These are phyloP conservation scores for Xiphydria camelus DNA, from an alignment of 2,888 invertebrate genomes.

Conservation along the genomic window DNA sequence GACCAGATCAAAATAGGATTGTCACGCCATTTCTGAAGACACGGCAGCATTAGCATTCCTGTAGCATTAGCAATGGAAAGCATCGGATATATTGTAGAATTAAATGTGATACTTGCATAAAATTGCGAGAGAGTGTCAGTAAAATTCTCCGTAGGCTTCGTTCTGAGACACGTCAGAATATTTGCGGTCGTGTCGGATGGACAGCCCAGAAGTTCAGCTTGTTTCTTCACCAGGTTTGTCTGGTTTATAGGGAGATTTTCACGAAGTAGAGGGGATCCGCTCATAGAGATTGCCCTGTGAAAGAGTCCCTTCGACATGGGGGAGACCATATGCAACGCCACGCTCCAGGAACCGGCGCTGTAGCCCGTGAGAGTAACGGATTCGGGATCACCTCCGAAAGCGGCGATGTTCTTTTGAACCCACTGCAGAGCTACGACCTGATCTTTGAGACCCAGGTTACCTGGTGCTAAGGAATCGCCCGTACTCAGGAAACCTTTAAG, in stretches of 20 bases:
- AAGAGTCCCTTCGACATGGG: slow-evolving; percentile 70
- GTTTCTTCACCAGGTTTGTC: slow-evolving; percentile 63
- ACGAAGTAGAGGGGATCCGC: slow-evolving; percentile 64
- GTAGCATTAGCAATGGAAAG: no score
- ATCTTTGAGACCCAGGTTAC: no score
- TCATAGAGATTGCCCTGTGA: slow-evolving; percentile 70
- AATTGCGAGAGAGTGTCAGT: no score
- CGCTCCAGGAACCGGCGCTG: slow-evolving; percentile 54
- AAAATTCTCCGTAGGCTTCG: no score
- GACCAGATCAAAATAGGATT: slow-evolving; percentile 62
- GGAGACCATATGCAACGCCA: slow-evolving; percentile 56
- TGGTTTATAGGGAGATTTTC: slow-evolving; percentile 61
- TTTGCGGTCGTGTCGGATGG: slow-evolving; percentile 58
- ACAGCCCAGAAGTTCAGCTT: slow-evolving; percentile 65
- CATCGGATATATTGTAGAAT: no score
- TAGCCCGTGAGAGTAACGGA: slow-evolving; percentile 67
- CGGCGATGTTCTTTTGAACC: no score
- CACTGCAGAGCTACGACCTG: no score
- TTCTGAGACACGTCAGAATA: slow-evolving; percentile 65
- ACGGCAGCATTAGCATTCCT: no score
- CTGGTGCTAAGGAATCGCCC: no score
- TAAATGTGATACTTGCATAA: neutral
- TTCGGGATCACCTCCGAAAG: no score
- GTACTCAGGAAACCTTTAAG: no score
- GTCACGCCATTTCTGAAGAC: no score